Evolutionary conservation across 2,113 vertebrate genomes (phyloP), one percentile per base, ranked within the genome.

Genomic region (Tupaia tana): DNA sequence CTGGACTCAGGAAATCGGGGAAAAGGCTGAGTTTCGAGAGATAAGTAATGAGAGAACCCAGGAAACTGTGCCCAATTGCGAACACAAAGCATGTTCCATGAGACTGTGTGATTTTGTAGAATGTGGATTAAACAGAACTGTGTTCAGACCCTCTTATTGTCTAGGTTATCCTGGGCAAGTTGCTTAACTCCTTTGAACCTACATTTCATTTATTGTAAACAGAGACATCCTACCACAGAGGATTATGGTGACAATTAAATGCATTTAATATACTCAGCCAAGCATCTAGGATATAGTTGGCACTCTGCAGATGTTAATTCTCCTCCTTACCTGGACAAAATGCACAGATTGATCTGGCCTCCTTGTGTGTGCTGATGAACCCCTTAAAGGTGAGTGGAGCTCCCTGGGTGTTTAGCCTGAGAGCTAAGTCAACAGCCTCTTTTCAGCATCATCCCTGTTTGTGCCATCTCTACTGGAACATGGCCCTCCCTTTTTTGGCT

Each of bases 391-490:
- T 43, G 61, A 9, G 14, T 31, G 70, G n/a, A 67, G 29, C 54
- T 22, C 71, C 10, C 64, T 67, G 70, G 29, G 56, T n/a, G 4
- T 16, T 63, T 43, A 74, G 58, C 52, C 59, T 1, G 34, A 43
- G 56, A 58, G 25, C 24, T 9, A 63, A 85, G 93, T 93, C 80
- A 81, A 25, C 52, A 93, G 78, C 58, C 88, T 84, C 71, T 74
- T 58, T 54, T 82, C 34, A 31, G 82, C 74, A 22, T 31, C 73
- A 7, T 71, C 56, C 77, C 90, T 59, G 61, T 84, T 64, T 73
- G 83, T 92, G 83, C 59, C 83, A 1, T 86, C 89, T 90, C 85
- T 96, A 64, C 79, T 97, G 95, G 96, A 95, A 89, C 90, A 77
- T 20, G 56, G 83, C 71, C 91, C 75, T 91, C 58, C 75, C 71